Evolutionary conservation across 2,888 invertebrate species (phyloP).

Genomic region (Sesia bembeciformis): DNA sequence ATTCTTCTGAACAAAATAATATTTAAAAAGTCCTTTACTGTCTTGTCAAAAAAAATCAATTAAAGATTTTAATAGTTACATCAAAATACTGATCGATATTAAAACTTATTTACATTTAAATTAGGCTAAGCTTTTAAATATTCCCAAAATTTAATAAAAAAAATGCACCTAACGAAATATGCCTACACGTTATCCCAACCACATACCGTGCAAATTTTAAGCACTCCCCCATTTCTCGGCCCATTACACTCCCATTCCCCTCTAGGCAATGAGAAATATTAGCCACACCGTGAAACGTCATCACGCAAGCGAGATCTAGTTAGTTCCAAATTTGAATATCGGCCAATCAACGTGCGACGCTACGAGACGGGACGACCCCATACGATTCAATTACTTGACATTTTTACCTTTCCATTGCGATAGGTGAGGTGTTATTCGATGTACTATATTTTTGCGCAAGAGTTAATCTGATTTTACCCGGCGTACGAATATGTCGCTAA

Average conservation of each 20-base stretch:
- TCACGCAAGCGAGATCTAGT: constrained; percentile 50
- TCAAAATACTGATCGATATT: too few species aligned
- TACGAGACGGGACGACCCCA: constrained; percentile 39
- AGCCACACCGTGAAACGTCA: constrained; percentile 55
- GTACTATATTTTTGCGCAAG: too few species aligned
- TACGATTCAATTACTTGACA: constrained; percentile 42
- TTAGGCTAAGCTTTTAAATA: too few species aligned
- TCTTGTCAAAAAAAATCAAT: too few species aligned
- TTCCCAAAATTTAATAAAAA: too few species aligned
- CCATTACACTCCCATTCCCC: constrained; percentile 36
- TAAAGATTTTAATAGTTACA: too few species aligned
- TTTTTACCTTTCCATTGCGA: constrained; percentile 22
- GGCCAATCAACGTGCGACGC: constrained; percentile 64
- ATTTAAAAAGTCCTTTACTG: too few species aligned
- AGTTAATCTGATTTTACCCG: background rate
- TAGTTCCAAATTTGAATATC: constrained; percentile 67
- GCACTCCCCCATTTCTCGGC: constrained; percentile 51
- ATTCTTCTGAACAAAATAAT: too few species aligned
- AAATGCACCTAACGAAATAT: too few species aligned
- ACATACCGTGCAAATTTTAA: background rate
- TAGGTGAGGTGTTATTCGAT: background rate
- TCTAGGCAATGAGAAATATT: constrained; percentile 55
- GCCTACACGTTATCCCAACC: too few species aligned
- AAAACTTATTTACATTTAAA: too few species aligned
- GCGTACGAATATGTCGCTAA: too few species aligned